These are phyloP conservation scores for Paraplagusia blochii DNA, from an alignment of 2,113 vertebrate species.

Conservation along the genomic window DNA sequence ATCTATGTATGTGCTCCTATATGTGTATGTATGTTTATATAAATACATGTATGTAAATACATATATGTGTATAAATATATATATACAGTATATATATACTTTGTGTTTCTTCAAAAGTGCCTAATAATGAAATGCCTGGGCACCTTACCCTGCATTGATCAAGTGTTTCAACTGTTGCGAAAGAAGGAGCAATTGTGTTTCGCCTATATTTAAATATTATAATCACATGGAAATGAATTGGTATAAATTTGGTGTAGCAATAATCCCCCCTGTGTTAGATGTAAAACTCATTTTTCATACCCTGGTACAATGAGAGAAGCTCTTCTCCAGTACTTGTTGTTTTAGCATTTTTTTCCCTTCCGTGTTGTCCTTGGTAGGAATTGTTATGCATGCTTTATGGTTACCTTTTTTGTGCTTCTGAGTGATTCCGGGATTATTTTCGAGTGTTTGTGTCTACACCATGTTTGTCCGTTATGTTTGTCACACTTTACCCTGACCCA, in stretches of 20 bases:
- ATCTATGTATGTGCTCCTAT: too few relatives aligned
- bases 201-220: conserved; percentile 4
- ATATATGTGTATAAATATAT: too few relatives aligned
- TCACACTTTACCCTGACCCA: conserved; percentile 57
- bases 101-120: conserved; percentile 76
- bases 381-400: conserved; percentile 83
- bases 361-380: conserved; percentile 78
- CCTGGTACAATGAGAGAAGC: conserved; percentile 59
- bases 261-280: conserved; percentile 58
- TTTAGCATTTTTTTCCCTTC: conserved; percentile 63
- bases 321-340: conserved; percentile 48
- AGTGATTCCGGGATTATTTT: conserved; percentile 71
- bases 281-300: conserved; percentile 51
- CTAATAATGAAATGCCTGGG: conserved; percentile 75
- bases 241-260: conserved; percentile 75
- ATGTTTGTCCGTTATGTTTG: conserved; percentile 46
- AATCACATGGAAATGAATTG: conserved; percentile 24
- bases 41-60: too few relatives aligned
- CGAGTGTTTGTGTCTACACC: conserved; percentile 42
- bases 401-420: conserved; percentile 44
- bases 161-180: conserved; percentile 50
- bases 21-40: too few relatives aligned
- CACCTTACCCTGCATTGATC: conserved; percentile 65
- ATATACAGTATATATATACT: background rate
- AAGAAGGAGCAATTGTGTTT: conserved; percentile 40